Evolutionary conservation across 2,113 vertebrate genomes (phyloP), one percentile per base, ranked within the genome.

Genomic region (Gymnarchus niloticus): DNA sequence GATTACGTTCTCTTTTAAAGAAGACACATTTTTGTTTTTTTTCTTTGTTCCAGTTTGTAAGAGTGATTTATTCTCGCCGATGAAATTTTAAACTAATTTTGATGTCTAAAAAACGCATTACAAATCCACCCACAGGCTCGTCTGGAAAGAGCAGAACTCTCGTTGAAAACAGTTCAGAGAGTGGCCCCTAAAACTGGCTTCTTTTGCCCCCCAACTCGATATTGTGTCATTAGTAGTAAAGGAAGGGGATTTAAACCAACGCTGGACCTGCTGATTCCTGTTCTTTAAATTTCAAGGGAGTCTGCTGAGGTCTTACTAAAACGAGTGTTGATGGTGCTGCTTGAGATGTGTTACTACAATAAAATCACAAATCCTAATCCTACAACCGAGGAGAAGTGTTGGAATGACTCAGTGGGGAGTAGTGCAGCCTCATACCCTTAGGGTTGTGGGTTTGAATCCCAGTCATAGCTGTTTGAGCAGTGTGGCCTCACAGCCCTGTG

Each of bases 31-130:
- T 37, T 41, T 41, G 65, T 41, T 73, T 73, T 73, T 73, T 41
- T 10, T 12, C 12, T 6, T 1, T 41, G 33, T 73, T 73, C 33
- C 65, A 73, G 14, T 33, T 17, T 73, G 65, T 73, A 37, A 73
- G 65, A 73, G 65, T 12, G 25, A 57, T 61, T 84, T 85, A 48
- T 65, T 86, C 83, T 86, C 76, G 48, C 56, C 84, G 86, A 92
- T 92, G 88, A 91, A 89, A 91, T 90, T 87, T 82, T 86, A 85
- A 87, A 89, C 85, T 89, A 82, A 88, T 89, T 89, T 87, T 87
- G n/a, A 88, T 90, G 85, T 89, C 89, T 91, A 92, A 91, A 88
- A 89, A 93, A 92, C 88, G 90, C 89, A 90, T 91, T 90, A 87
- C 89, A 88, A 88, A 89, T 90, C 90, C 91, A 77, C 91, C 90